These are phyloP conservation scores for Ochropleura plecta DNA, from an alignment of 2,888 invertebrate species.

Conservation along the genomic window DNA sequence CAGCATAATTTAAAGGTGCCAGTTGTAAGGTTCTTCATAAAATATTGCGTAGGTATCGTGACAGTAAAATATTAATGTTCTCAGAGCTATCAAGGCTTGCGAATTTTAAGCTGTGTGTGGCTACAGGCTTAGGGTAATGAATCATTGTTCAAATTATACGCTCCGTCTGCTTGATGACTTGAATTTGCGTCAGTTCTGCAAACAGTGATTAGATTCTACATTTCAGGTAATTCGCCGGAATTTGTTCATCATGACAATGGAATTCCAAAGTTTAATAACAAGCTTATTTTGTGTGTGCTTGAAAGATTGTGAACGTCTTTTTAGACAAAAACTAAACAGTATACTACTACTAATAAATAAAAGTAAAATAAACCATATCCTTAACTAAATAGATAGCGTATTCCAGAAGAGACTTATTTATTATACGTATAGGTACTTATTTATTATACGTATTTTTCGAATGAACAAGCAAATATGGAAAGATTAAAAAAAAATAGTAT, in stretches of 20 bases:
- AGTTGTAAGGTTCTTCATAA: conserved; percentile 14
- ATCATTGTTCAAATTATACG: conserved; percentile 62
- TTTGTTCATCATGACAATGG: conserved; percentile 21
- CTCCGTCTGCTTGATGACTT: conserved; percentile 50
- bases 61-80: conserved; percentile 25
- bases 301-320: too few relatives aligned
- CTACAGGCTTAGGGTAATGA: conserved; percentile 39
- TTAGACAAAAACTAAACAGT: neutral
- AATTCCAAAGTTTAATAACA: conserved; percentile 10
- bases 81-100: conserved; percentile 3
- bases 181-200: conserved; percentile 53
- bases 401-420: neutral
- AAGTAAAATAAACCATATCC: neutral
- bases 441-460: too few relatives aligned
- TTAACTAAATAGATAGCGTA: neutral
- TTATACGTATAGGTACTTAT: too few relatives aligned
- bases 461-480: neutral
- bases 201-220: conserved; percentile 55
- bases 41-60: conserved; percentile 19
- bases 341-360: neutral
- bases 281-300: neutral
- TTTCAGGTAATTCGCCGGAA: conserved; percentile 36
- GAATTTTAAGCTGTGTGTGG: conserved; percentile 16
- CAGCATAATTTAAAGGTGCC: conserved; percentile 11
- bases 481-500: neutral